These are phyloP conservation scores for Macrostomum lignano DNA, from an alignment of 1,140 invertebrate genomes.

Conservation along the genomic window DNA sequence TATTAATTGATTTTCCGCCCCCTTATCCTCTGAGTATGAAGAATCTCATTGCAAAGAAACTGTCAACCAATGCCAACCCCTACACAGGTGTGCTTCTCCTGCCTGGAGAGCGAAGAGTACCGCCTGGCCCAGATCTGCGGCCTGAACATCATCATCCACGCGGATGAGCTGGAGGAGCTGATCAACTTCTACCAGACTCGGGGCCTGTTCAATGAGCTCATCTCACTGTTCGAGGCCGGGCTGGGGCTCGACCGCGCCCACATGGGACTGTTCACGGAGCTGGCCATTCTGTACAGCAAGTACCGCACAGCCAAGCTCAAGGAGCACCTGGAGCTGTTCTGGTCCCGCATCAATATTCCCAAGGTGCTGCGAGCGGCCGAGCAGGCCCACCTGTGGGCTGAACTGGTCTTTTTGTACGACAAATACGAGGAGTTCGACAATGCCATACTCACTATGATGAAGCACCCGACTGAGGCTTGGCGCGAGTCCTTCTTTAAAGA, in stretches of 20 bases:
- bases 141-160: conserved; percentile 93
- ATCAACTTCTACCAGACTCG: conserved; percentile 88
- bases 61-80: too few relatives aligned
- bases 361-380: conserved; percentile 88
- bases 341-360: conserved; percentile 97
- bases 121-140: conserved; percentile 95
- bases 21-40: too few relatives aligned
- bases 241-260: conserved; percentile 79
- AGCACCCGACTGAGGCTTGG: conserved; percentile 94
- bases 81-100: conserved; percentile 87
- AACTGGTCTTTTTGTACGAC: conserved; percentile 93
- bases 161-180: conserved; percentile 88
- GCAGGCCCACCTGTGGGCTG: conserved; percentile 90
- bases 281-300: conserved; percentile 93
- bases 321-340: conserved; percentile 92
- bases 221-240: conserved; percentile 75
- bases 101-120: conserved; percentile 90
- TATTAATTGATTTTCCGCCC: too few relatives aligned
- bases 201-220: conserved; percentile 90
- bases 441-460: conserved; percentile 94
- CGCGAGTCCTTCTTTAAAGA: conserved; percentile 96
- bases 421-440: conserved; percentile 99
- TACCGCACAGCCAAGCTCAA: conserved; percentile 96
- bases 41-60: too few relatives aligned
- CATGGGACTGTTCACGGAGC: conserved; percentile 99